These are phyloP conservation scores for Gymnarchus niloticus DNA, from an alignment of 2,113 vertebrate genomes.

Conservation along the genomic window DNA sequence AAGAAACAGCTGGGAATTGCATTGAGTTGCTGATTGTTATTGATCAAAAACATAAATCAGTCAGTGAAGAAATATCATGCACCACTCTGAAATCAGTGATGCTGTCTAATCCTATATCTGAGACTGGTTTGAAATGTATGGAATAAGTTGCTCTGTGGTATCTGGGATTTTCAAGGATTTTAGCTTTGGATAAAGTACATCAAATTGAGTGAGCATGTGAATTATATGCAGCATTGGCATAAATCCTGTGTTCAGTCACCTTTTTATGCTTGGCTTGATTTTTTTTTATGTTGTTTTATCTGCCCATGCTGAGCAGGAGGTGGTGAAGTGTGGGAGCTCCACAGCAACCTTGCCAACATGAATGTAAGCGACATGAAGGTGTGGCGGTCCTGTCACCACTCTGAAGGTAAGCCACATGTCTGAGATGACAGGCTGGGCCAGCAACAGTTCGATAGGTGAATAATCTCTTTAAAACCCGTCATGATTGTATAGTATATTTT, in stretches of 20 bases:
- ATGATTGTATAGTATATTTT: background rate
- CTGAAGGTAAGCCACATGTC: no score
- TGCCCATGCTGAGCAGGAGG: background rate
- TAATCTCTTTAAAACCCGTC: background rate
- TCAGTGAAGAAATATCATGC: constrained; percentile 18
- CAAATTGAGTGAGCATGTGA: no score
- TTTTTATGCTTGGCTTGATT: background rate
- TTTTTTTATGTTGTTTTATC: background rate
- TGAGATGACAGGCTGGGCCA: no score
- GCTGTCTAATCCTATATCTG: background rate
- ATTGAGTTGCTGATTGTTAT: background rate
- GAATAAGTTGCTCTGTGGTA: background rate
- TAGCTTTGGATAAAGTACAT: no score
- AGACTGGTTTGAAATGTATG: constrained; percentile 1
- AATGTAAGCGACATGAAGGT: no score
- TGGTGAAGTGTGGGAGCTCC: background rate
- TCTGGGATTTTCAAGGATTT: no score
- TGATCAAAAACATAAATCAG: background rate
- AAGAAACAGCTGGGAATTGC: background rate
- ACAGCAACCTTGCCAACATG: background rate
- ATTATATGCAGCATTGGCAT: no score
- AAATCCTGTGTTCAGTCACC: no score
- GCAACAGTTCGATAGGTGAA: no score
- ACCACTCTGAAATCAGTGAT: constrained; percentile 17
- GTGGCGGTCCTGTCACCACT: background rate